Conservation (phyloP, 1,140 invertebrate species). For the Polyergus mexicanus region DNA sequence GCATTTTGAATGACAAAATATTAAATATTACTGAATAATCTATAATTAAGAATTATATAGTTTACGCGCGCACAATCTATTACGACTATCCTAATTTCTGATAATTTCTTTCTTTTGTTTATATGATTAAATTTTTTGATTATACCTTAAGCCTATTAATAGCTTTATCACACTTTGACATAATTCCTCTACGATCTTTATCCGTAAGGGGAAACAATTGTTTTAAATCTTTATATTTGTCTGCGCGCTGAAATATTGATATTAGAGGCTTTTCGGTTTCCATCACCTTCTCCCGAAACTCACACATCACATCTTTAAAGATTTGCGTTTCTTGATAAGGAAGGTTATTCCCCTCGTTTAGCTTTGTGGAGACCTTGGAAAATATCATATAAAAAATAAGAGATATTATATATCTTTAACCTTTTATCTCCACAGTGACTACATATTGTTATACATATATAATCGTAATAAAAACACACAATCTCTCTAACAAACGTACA, state of each 20-base stretch:
- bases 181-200: conserved; percentile 6
- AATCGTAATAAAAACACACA: not conserved
- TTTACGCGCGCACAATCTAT: not conserved
- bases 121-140: conserved; percentile 21
- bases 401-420: conserved; percentile 9
- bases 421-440: conserved; percentile 16
- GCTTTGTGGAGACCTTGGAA: conserved; percentile 44
- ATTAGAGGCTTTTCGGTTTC: conserved; percentile 46
- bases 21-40: not conserved
- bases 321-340: conserved; percentile 75
- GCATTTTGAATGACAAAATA: not conserved
- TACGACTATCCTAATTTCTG: not conserved
- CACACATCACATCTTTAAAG: conserved; percentile 70
- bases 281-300: conserved; percentile 61
- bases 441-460: not conserved
- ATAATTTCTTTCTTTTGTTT: not conserved
- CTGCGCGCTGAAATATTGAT: conserved; percentile 61
- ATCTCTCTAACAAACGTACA: not conserved
- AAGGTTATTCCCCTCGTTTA: conserved; percentile 25
- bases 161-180: conserved; percentile 41
- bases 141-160: conserved; percentile 62
- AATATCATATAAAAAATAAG: conserved; percentile 9
- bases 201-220: conserved; percentile 66
- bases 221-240: conserved; percentile 64
- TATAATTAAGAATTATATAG: conserved; percentile 1